Evolutionary conservation across 2,113 vertebrate species (phyloP).

Genomic region (Corythoichthys intestinalis): DNA sequence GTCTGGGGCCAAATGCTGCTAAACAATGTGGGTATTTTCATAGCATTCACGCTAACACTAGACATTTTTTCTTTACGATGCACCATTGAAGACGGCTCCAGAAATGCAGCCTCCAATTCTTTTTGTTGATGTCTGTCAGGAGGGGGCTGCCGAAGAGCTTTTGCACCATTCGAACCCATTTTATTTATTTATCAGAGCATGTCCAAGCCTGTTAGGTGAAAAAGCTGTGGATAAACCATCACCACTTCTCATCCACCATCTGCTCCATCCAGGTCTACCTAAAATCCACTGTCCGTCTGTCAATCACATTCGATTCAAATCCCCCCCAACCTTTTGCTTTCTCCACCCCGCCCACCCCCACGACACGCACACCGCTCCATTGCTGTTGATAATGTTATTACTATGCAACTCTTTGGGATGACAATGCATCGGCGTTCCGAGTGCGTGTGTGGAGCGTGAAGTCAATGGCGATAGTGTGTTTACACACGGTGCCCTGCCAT

Average conservation of each 20-base stretch:
- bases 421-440: conserved; percentile 55
- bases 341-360: conserved; percentile 68
- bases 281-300: conserved; percentile 66
- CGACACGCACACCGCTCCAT: conserved; percentile 56
- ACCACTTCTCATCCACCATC: conserved; percentile 9
- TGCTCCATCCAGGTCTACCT: conserved; percentile 62
- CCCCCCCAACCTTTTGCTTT: conserved; percentile 64
- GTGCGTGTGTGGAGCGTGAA: conserved; percentile 36
- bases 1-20: conserved; percentile 28
- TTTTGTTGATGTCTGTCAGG: conserved; percentile 55
- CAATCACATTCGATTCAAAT: conserved; percentile 73
- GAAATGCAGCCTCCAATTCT: conserved; percentile 23
- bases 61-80: neutral
- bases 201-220: conserved; percentile 58
- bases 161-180: conserved; percentile 49
- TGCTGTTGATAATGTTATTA: conserved; percentile 67
- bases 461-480: conserved; percentile 54
- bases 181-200: conserved; percentile 42
- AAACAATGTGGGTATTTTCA: conserved; percentile 25
- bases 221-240: conserved; percentile 63
- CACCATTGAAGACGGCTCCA: neutral
- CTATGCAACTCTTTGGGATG: conserved; percentile 62
- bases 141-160: conserved; percentile 27
- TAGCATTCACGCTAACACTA: no score
- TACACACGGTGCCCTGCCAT: conserved; percentile 44